These are phyloP conservation scores for Standfussiana lucernea DNA, from an alignment of 2,888 invertebrate species.

Conservation along the genomic window DNA sequence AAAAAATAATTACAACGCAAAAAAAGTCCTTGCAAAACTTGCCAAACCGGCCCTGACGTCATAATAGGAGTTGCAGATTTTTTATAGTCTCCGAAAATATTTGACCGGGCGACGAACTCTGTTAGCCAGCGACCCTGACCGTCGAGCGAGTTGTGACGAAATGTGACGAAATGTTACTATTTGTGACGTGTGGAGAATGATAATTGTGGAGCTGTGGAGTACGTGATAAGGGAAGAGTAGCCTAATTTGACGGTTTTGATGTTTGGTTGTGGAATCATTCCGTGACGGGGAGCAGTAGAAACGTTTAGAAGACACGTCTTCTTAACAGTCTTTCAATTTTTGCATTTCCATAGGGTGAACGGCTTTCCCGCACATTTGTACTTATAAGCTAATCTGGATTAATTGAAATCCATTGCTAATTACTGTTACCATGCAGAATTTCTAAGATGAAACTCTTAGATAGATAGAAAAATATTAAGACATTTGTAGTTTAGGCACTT, in stretches of 20 bases:
- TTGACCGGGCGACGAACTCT: conserved; percentile 85
- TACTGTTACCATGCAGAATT: conserved; percentile 15
- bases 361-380: not conserved
- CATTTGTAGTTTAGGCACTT: not conserved
- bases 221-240: conserved; percentile 55
- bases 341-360: not conserved
- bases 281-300: not conserved
- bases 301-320: not conserved
- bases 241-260: conserved; percentile 24
- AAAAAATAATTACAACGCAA: conserved; percentile 68
- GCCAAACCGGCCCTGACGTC: conserved; percentile 79
- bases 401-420: not conserved
- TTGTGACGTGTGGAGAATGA: conserved; percentile 60
- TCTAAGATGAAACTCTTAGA: not conserved
- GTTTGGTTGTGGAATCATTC: conserved; percentile 18
- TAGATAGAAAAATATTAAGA: not conserved
- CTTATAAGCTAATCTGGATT: too few species aligned
- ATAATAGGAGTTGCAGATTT: conserved; percentile 86
- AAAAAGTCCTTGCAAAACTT: conserved; percentile 74
- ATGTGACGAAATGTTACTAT: conserved; percentile 75
- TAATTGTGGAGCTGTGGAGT: conserved; percentile 47
- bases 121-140: conserved; percentile 82
- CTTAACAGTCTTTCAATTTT: not conserved
- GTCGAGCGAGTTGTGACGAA: conserved; percentile 76
- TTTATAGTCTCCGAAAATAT: conserved; percentile 83